Evolutionary conservation across 2,888 invertebrate species (phyloP).

Genomic region (Pseudoips prasinana): DNA sequence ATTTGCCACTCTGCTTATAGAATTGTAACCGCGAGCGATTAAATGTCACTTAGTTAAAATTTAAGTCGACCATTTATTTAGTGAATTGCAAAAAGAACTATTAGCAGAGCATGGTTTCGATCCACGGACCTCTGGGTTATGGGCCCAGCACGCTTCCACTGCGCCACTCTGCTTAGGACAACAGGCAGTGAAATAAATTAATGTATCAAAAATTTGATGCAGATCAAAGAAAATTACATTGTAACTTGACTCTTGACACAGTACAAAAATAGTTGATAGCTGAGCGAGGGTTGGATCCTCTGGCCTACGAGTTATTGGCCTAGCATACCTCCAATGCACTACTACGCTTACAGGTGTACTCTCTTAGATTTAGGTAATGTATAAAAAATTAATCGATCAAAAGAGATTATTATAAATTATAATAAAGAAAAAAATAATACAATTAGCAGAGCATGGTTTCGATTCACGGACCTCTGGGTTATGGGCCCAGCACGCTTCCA

Average conservation of each 20-base stretch:
- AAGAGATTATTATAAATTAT: no score
- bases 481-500: constrained; percentile 91
- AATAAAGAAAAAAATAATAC: no score
- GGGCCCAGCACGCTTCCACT: constrained; percentile 91
- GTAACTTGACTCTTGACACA: no score
- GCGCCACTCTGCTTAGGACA: constrained; percentile 86
- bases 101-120: constrained; percentile 89
- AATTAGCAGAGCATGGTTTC: constrained; percentile 89
- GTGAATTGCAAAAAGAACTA: no score
- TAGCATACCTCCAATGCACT: constrained; percentile 93
- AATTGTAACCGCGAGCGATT: no score
- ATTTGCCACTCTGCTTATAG: no score
- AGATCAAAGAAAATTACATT: no score
- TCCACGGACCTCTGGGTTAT: constrained; percentile 94
- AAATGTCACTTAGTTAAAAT: no score
- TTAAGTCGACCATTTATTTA: no score
- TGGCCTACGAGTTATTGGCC: constrained; percentile 95
- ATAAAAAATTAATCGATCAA: no score
- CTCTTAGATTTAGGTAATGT: not conserved
- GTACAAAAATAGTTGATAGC: not conserved
- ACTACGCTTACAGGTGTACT: constrained; percentile 82
- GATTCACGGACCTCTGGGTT: constrained; percentile 94
- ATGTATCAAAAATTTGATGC: no score
- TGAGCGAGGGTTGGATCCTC: constrained; percentile 88
- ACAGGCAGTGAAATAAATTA: no score